phyloP scores from a whole-genome alignment of 2,113 vertebrate genomes.

The Prionailurus bengalensis region DNA sequence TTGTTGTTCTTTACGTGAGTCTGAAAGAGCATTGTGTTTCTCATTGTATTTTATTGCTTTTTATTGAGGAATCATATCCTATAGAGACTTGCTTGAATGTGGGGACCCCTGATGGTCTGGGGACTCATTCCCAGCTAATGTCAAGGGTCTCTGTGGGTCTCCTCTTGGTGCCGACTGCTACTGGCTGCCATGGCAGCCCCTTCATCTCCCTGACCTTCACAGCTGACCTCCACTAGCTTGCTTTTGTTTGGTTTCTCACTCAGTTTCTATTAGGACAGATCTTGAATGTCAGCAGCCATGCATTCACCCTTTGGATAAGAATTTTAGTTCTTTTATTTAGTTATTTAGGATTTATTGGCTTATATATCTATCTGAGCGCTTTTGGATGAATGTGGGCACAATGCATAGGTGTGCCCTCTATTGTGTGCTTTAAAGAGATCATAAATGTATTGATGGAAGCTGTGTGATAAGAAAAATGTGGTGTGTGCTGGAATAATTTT shows the following conservation, averaged over 20 bases:
- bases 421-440: constrained; percentile 55
- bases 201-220: constrained; percentile 33
- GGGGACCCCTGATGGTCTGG: not conserved
- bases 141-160: not conserved
- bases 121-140: constrained; percentile 58
- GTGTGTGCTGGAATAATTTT: constrained; percentile 60
- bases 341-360: constrained; percentile 64
- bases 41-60: constrained; percentile 38
- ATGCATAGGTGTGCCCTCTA: not conserved
- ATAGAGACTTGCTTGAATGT: constrained; percentile 48
- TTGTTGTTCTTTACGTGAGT: constrained; percentile 23
- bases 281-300: constrained; percentile 24
- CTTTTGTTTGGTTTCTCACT: constrained; percentile 3
- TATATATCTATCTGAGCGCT: constrained; percentile 14
- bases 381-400: not conserved
- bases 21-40: constrained; percentile 36
- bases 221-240: not conserved
- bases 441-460: constrained; percentile 49
- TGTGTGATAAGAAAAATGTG: constrained; percentile 63
- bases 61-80: constrained; percentile 32
- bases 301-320: not conserved
- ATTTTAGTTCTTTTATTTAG: constrained; percentile 51
- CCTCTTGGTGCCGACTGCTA: not conserved
- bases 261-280: constrained; percentile 57
- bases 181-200: not conserved